phyloP scores from a whole-genome alignment of 2,797 vertebrate species.

The Halcyon smyrnensis region DNA sequence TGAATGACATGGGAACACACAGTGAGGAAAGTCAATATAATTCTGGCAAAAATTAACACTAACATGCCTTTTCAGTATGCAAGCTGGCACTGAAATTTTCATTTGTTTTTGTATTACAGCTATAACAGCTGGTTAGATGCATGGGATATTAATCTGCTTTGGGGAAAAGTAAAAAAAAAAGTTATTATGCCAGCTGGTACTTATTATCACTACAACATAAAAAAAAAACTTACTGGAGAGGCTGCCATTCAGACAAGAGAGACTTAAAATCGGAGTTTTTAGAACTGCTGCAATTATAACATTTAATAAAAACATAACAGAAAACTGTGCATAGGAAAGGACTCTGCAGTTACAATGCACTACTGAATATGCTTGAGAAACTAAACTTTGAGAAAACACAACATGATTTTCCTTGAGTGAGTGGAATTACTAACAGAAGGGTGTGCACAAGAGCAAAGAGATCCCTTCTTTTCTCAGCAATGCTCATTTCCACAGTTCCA shows the following conservation, averaged over 20 bases:
- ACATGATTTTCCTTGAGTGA: background rate
- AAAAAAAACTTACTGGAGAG: background rate
- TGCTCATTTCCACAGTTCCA: background rate
- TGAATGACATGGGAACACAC: background rate
- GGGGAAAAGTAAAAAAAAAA: background rate
- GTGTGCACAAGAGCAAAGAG: background rate
- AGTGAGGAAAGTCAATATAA: background rate
- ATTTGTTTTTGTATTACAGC: slow-evolving; percentile 12
- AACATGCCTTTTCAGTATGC: slow-evolving; percentile 2
- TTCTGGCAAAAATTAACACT: slow-evolving; percentile 19
- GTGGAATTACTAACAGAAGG: background rate
- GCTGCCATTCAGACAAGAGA: background rate
- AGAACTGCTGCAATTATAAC: background rate
- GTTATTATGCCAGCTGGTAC: background rate
- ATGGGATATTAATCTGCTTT: background rate
- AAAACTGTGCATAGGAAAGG: background rate
- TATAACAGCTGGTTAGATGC: background rate
- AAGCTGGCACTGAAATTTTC: background rate
- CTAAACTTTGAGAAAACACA: background rate
- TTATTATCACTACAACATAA: background rate
- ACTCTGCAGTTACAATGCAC: background rate
- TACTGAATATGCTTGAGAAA: background rate
- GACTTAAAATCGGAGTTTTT: background rate
- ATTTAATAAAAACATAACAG: background rate
- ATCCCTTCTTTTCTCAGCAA: background rate